Base-by-base conservation (phyloP, 2,797 vertebrate genomes). In the Fringilla coelebs region DNA sequence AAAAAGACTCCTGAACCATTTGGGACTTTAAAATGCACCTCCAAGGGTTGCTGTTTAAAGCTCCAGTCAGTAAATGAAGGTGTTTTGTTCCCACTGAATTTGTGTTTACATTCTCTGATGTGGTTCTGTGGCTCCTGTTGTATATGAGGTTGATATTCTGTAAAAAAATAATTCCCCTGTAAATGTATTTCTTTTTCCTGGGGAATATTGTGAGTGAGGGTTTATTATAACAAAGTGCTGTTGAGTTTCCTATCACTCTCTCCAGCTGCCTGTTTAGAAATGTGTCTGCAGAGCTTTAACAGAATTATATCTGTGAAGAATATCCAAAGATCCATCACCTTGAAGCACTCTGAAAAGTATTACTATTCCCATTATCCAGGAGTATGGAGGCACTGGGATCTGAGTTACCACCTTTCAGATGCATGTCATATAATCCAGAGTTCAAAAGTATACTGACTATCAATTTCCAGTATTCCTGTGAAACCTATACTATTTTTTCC, bases 221-320 rank as follows among this genome's bases (percentile, higher is more conserved):
- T 62, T 91, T 86, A 55, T 58, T 71, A n/a, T 70, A 88, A 71
- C 41, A 70, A 88, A 90, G 18, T 18, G 19, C 55, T 78, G 83
- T 46, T 25, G 8, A 19, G 52, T 91, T 93, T n/a, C 54, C n/a
- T 93, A 24, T 78, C 80, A 28, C 51, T 86, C 70, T 73, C 66
- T 89, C 79, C 88, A 91, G 65, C 79, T 93, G 79, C 79, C 76
- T 72, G 54, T 88, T 94, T 76, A 76, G 76, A 91, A 88, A 67
- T 65, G 60, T 82, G 65, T 68, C 73, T 7, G 1, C 67, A 66
- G 67, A 90, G 74, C 88, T 62, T 93, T 71, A 82, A 67, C 52
- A 66, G 74, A 93, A 88, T 90, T 91, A 17, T 17, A 89, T 52
- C 67, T 88, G 55, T 32, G 43, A 80, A 85, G 60, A 74, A 43